Evolutionary conservation across 2,797 vertebrate genomes (phyloP), one percentile per base, ranked within the genome.

Genomic region (Eupleurogrammus muticus): DNA sequence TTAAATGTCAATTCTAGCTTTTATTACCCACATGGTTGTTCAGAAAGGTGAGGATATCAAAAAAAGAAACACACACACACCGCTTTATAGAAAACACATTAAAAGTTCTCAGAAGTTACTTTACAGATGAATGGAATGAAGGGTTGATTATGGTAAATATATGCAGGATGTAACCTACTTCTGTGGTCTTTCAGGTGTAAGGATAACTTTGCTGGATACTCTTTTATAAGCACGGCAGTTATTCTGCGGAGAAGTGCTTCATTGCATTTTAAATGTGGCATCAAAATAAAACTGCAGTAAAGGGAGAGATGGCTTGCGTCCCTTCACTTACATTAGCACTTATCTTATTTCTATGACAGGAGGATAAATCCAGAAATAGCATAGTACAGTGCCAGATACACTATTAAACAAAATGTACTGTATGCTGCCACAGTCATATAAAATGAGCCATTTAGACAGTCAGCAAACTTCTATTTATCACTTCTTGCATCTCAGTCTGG

Each of bases 161-260:
- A 93, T 93, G 89, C 92, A 90, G 83, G 79, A 89, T 79, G 56
- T 91, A 91, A 91, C 91, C 92, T 86, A 92, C 77, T 91, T 93
- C 70, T 83, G 16, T 73, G 76, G 70, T 86, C 77, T 90, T 89
- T 91, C 57, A 89, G 87, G 83, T 89, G 70, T 57, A 57, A 73
- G 73, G 53, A 82, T 62, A 83, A 81, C 77, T 86, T 85, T 84
- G 67, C 68, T 73, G 60, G 58, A 80, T 79, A 51, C 50, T 72
- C 61, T 81, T 73, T 86, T 68, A 63, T 69, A 68, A 42, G 49
- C 32, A 63, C 9, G 56, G 57, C 70, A 78, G 57, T 70, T 66
- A 78, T 56, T 86, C n/a, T 57, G 58, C 40, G 56, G 44, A 66
- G 21, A 50, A 64, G 40, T 66, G 56, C 52, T 70, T 72, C 46